Percentiles rank a stretch among this genome's conserved stretches.
These are phyloP conservation scores for Drosophila tani DNA, from an alignment of 1,140 invertebrate genomes.

Conservation along the genomic window DNA sequence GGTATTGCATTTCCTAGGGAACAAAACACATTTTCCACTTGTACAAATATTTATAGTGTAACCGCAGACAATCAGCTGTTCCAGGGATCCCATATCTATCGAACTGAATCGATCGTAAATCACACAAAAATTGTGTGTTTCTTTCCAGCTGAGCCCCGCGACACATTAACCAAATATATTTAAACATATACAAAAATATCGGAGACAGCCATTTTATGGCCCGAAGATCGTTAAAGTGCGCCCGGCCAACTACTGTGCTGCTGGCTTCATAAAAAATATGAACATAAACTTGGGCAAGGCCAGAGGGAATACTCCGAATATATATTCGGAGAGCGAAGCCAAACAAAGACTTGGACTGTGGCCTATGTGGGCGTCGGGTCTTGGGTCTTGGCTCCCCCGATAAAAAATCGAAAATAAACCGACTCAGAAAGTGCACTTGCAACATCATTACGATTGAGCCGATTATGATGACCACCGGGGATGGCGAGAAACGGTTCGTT, in stretches of 20 bases:
- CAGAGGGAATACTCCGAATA: conserved; percentile 8
- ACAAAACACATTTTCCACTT: conserved; percentile 46
- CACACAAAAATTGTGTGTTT: conserved; percentile 33
- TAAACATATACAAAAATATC: conserved; percentile 1
- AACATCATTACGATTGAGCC: conserved; percentile 30
- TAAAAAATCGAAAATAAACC: conserved; percentile 65
- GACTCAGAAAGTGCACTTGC: conserved; percentile 58
- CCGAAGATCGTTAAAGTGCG: conserved; percentile 23
- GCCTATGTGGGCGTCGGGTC: conserved; percentile 33
- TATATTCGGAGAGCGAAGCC: conserved; percentile 15
- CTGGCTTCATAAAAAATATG: conserved; percentile 41
- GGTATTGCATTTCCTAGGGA: conserved; percentile 35
- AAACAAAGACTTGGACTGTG: conserved; percentile 60
- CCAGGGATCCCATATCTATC: conserved; percentile 38
- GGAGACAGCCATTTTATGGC: conserved; percentile 28
- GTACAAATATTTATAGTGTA: conserved; percentile 48
- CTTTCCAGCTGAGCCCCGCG: conserved; percentile 22
- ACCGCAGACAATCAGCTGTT: conserved; percentile 49
- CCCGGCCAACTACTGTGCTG: conserved; percentile 44
- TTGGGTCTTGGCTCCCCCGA: conserved; percentile 11
- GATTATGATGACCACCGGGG: conserved; percentile 62
- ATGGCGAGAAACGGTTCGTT: conserved; percentile 64
- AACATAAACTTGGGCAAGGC: conserved; percentile 23
- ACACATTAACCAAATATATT: conserved; percentile 39
- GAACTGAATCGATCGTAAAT: conserved; percentile 40